phyloP scores from a whole-genome alignment of 2,888 invertebrate genomes.

The Drosophila mayaguana region DNA sequence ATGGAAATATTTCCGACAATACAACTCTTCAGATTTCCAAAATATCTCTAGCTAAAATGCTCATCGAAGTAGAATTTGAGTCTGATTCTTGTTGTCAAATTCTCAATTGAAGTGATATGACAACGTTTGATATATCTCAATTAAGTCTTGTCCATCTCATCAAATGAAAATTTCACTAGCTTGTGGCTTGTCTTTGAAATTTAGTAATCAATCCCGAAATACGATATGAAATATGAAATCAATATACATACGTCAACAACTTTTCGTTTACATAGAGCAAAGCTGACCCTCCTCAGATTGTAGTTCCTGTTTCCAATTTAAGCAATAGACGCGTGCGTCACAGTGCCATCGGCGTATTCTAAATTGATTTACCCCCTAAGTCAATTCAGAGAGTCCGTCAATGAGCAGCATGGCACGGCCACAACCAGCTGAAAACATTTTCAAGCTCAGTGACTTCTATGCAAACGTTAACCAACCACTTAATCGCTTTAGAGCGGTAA shows the following conservation, averaged over 20 bases:
- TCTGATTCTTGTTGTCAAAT: neutral
- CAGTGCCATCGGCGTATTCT: neutral
- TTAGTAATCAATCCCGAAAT: neutral
- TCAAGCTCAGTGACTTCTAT: slow-evolving; percentile 62
- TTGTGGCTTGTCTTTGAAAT: neutral
- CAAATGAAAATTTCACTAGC: neutral
- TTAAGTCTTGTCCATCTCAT: neutral
- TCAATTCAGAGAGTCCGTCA: slow-evolving; percentile 8
- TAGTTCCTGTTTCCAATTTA: slow-evolving; percentile 1
- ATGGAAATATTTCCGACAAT: neutral
- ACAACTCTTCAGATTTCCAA: neutral
- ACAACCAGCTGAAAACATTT: slow-evolving; percentile 29
- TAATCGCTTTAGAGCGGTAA: slow-evolving; percentile 42
- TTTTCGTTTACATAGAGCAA: neutral
- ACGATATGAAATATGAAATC: neutral
- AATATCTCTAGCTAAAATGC: neutral
- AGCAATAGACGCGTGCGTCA: slow-evolving; percentile 19
- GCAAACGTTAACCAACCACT: slow-evolving; percentile 28
- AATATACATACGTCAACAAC: neutral
- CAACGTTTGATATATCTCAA: neutral
- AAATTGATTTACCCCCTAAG: slow-evolving; percentile 32
- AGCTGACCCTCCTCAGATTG: neutral
- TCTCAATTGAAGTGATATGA: neutral
- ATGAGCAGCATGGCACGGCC: slow-evolving; percentile 2
- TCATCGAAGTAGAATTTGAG: no score